A percentile compares a stretch with the other conserved stretches of the same genome.
Evolutionary conservation across 2,888 invertebrate genomes (phyloP).

Genomic region (Agriotes lineatus): DNA sequence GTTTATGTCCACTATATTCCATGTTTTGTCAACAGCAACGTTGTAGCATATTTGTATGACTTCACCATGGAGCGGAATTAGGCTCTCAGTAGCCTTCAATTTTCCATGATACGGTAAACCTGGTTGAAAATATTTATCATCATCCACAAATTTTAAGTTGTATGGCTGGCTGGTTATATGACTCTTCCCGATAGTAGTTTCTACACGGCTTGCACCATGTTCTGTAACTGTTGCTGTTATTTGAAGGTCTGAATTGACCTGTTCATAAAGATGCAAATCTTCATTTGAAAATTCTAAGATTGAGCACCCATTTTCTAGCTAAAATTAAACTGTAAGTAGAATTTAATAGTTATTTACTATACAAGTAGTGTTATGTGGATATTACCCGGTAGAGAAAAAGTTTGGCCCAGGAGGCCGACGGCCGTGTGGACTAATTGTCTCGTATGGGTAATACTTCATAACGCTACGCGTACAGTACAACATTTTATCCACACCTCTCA

Average conservation of each 20-base stretch:
- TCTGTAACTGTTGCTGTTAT: constrained; percentile 69
- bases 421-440: too few species aligned
- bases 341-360: too few species aligned
- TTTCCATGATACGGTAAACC: constrained; percentile 79
- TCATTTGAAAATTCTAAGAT: constrained; percentile 53
- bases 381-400: too few species aligned
- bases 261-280: constrained; percentile 48
- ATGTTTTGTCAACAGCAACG: constrained; percentile 60
- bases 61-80: constrained; percentile 48
- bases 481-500: too few species aligned
- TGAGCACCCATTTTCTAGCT: constrained; percentile 61
- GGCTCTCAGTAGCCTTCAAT: constrained; percentile 49
- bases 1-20: constrained; percentile 60
- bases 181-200: constrained; percentile 72
- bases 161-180: constrained; percentile 71
- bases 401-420: too few species aligned
- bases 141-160: constrained; percentile 72
- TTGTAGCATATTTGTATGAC: constrained; percentile 62
- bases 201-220: constrained; percentile 74
- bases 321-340: constrained; percentile 26
- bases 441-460: too few species aligned
- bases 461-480: too few species aligned
- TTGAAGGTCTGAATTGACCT: constrained; percentile 46
- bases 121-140: constrained; percentile 74
- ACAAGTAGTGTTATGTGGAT: too few species aligned